Evolutionary conservation across 2,888 invertebrate genomes (phyloP).

Genomic region (Falcaria lacertinaria): DNA sequence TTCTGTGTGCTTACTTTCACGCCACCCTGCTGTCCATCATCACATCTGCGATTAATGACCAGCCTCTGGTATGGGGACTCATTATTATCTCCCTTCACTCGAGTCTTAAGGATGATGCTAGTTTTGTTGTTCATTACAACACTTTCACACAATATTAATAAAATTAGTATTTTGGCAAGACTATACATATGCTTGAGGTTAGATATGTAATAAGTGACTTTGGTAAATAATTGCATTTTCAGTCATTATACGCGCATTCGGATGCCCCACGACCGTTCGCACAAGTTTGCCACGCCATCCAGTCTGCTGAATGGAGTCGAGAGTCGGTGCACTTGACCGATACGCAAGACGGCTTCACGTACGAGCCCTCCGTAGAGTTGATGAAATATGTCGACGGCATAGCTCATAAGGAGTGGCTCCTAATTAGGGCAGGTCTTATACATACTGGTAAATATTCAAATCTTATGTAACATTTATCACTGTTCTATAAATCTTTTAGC

Average conservation of each 20-base stretch:
- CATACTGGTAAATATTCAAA: slow-evolving; percentile 44
- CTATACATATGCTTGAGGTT: no score
- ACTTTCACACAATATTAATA: no score
- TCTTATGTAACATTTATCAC: no score
- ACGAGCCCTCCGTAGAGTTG: slow-evolving; percentile 50
- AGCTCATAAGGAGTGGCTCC: slow-evolving; percentile 71
- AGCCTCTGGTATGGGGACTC: slow-evolving; percentile 48
- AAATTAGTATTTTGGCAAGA: no score
- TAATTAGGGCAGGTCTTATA: slow-evolving; percentile 48
- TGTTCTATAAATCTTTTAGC: no score
- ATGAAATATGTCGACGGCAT: slow-evolving; percentile 67
- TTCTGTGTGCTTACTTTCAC: slow-evolving; percentile 85
- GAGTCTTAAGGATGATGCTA: no score
- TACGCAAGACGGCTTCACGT: slow-evolving; percentile 20
- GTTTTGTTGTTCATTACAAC: no score
- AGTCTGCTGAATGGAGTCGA: slow-evolving; percentile 44
- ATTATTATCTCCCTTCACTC: no score
- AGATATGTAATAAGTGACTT: no score
- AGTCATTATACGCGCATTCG: slow-evolving; percentile 33
- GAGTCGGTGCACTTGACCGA: slow-evolving; percentile 9
- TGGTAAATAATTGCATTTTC: slow-evolving; percentile 15
- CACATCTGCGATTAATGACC: slow-evolving; percentile 48
- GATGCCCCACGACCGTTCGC: slow-evolving; percentile 34
- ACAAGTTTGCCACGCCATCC: slow-evolving; percentile 38
- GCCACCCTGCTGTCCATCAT: slow-evolving; percentile 76